Conservation (phyloP, 2,888 invertebrate species). For the Ophonus ardosiacus region DNA sequence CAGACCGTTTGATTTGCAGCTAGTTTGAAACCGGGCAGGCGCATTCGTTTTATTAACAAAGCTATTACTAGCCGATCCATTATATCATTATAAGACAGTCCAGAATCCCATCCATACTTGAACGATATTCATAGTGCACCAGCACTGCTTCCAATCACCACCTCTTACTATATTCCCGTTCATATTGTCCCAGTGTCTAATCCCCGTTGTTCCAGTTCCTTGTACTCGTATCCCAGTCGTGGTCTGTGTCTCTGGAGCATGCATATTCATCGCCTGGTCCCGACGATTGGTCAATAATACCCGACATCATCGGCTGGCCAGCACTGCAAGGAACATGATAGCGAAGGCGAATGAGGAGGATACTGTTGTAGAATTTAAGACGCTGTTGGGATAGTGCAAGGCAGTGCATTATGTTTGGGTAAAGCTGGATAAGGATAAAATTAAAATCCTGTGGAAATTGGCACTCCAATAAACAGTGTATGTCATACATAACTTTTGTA, state of each 20-base stretch:
- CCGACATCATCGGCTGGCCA: slow-evolving; percentile 1
- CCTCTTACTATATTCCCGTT: neutral
- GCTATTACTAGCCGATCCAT: neutral
- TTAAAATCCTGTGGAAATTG: too few species aligned
- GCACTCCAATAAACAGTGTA: too few species aligned
- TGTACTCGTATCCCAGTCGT: neutral
- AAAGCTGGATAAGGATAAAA: neutral
- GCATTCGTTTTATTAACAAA: too few species aligned
- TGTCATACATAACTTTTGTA: too few species aligned
- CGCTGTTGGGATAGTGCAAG: neutral
- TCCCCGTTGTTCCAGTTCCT: neutral
- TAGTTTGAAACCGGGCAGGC: too few species aligned
- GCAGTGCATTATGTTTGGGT: neutral
- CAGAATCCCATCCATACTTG: neutral
- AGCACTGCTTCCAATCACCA: neutral
- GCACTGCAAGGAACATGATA: neutral
- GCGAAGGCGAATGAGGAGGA: neutral
- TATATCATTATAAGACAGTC: neutral
- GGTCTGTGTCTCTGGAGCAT: slow-evolving; percentile 1
- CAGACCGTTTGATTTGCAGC: too few species aligned
- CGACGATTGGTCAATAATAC: slow-evolving; percentile 60
- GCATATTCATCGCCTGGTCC: slow-evolving; percentile 44
- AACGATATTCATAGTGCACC: neutral
- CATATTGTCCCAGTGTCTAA: neutral
- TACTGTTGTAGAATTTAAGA: neutral